Conservation (phyloP, 2,888 invertebrate species). For the Apotomis turbidana region DNA sequence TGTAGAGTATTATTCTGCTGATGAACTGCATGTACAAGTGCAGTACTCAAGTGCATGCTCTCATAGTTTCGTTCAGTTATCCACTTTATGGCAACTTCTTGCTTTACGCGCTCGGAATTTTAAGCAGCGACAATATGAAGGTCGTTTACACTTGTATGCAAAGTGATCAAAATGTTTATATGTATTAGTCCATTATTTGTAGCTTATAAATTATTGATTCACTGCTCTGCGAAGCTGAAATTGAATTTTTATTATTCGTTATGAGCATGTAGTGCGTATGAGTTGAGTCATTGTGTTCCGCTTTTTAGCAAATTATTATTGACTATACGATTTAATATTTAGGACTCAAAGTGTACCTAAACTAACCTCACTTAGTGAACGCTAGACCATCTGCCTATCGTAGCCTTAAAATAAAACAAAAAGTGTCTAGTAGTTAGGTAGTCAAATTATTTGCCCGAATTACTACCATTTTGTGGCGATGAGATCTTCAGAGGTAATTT, state of each 20-base stretch:
- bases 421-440: no score
- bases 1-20: not conserved
- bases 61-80: slow-evolving; percentile 5
- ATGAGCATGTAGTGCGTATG: slow-evolving; percentile 23
- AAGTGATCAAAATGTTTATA: slow-evolving; percentile 22
- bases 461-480: no score
- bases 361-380: no score
- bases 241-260: slow-evolving; percentile 25
- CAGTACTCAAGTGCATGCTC: not conserved
- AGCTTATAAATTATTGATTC: slow-evolving; percentile 33
- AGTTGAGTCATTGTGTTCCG: slow-evolving; percentile 11
- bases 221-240: slow-evolving; percentile 5
- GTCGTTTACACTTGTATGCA: slow-evolving; percentile 28
- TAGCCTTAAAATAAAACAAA: no score
- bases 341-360: no score
- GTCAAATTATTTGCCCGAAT: no score
- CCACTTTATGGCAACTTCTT: slow-evolving; percentile 5
- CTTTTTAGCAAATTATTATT: not conserved
- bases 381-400: no score
- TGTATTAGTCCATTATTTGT: slow-evolving; percentile 28
- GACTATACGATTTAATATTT: no score
- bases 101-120: slow-evolving; percentile 22
- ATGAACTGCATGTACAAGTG: not conserved
- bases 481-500: no score
- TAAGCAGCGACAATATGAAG: slow-evolving; percentile 28